Evolutionary conservation across 2,797 vertebrate species (phyloP), one percentile per base, ranked within the genome.

Genomic region (Notolepis coatsorum): DNA sequence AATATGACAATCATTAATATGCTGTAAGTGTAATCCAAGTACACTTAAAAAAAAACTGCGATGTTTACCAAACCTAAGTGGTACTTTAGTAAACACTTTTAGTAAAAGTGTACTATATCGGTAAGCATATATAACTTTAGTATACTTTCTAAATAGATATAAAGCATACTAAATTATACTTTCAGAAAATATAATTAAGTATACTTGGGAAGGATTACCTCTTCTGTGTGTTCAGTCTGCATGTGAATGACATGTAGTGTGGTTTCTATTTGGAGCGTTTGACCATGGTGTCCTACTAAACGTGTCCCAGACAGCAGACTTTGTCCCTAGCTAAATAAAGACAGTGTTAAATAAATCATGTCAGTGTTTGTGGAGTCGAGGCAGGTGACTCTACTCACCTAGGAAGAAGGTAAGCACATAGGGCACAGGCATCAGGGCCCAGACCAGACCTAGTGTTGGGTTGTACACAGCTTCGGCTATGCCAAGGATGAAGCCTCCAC

Each of bases 401-500:
- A 94, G 56, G 73, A 90, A 83, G 75, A 95, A 93, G 58, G 91
- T 93, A 50, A 95, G 54, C 2, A 92, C 88, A 55, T 93, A 94
- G 39, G 92, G 91, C 45, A 92, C 73, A 2, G 93, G 93, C 57
- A 90, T 94, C 25, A 94, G 91, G 21, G 93, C 88, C 94, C 94
- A 95, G 37, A 92, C 46, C 1, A 94, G 79, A 2, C 94, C 93
- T 12, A 91, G 81, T 1, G 91, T 92, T 25, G 94, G 94, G 70
- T 92, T 85, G 63, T 95, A 95, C 31, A 92, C 84, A 0, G 92
- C 91, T 70, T 95, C 94, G 65, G 94, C 93, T 5, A 90, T 94
- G 17, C 93, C 92, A 0, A 93, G 86, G 53, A 95, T 92, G 67
- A 93, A 95, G 12, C 92, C 93, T 82, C 93, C 95, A 60, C 94